Conservation (phyloP, 2,797 vertebrate species). For the Sandelia bainsii region DNA sequence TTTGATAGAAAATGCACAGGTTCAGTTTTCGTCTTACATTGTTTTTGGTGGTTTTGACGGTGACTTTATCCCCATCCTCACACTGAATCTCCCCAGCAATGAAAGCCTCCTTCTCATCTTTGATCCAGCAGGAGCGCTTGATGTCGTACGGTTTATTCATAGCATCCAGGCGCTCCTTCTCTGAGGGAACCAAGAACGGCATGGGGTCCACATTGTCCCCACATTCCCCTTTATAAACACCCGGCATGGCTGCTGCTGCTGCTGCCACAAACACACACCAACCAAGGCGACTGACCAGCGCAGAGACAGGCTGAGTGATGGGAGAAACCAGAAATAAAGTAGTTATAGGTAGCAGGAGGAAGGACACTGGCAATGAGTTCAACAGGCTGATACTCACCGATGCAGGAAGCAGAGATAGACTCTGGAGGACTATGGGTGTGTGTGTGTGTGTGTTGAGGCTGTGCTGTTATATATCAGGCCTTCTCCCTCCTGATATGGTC, state of each 20-base stretch:
- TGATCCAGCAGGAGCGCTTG: conserved; percentile 82
- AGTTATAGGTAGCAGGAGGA: not conserved
- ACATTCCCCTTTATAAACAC: conserved; percentile 76
- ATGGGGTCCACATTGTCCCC: conserved; percentile 78
- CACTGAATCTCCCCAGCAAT: conserved; percentile 77
- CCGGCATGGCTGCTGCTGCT: conserved; percentile 64
- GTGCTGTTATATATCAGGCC: conserved; percentile 67
- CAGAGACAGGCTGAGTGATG: conserved; percentile 6
- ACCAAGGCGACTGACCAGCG: conserved; percentile 31
- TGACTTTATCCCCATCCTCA: conserved; percentile 80
- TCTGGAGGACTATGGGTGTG: conserved; percentile 40
- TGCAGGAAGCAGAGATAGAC: conserved; percentile 43
- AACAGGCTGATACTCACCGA: conserved; percentile 57
- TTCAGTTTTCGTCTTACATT: conserved; percentile 53
- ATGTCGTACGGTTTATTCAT: conserved; percentile 79
- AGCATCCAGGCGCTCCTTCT: conserved; percentile 78
- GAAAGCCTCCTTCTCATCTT: conserved; percentile 79
- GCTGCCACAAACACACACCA: conserved; percentile 31
- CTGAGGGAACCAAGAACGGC: conserved; percentile 71
- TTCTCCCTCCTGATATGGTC: conserved; percentile 68
- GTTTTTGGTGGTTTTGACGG: conserved; percentile 74
- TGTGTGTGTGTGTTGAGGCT: conserved; percentile 29
- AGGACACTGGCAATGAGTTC: not conserved
- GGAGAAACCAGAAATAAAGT: not conserved
- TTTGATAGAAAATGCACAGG: not conserved